Evolutionary conservation across 2,113 vertebrate genomes (phyloP).

Genomic region (Falco punctatus): DNA sequence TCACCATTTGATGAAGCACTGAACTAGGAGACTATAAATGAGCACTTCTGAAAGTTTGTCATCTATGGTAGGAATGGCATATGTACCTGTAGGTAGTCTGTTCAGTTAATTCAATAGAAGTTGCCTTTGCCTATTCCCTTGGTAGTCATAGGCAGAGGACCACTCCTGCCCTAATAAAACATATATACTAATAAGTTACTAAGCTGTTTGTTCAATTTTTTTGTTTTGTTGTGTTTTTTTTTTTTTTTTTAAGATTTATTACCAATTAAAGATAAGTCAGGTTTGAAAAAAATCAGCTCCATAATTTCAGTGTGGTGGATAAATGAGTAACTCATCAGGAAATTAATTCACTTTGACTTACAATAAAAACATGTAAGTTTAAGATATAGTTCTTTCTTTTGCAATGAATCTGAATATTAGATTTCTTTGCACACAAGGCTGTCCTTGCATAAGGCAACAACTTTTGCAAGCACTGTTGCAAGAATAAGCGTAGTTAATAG

Average conservation of each 20-base stretch:
- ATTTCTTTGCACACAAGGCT: not conserved
- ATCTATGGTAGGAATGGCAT: not conserved
- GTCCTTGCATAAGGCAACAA: not conserved
- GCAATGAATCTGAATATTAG: not conserved
- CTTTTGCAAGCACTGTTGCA: not conserved
- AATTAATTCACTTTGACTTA: not conserved
- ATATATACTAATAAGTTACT: not conserved
- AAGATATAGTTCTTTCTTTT: not conserved
- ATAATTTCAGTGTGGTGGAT: not conserved
- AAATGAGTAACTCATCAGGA: not conserved
- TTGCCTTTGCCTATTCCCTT: not conserved
- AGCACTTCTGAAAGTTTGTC: not conserved
- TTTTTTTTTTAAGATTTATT: not conserved
- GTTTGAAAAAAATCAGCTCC: not conserved
- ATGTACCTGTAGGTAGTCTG: not conserved
- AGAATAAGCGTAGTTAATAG: not conserved
- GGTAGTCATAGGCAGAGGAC: not conserved
- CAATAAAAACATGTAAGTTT: not conserved
- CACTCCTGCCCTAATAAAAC: not conserved
- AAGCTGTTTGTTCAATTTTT: not conserved
- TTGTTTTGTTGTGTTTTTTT: too few relatives aligned
- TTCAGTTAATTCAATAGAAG: not conserved
- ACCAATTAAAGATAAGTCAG: not conserved
- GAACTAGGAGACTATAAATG: not conserved
- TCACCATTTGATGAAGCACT: not conserved